Conservation (phyloP, 2,113 vertebrate genomes). For the Phrynosoma platyrhinos region DNA sequence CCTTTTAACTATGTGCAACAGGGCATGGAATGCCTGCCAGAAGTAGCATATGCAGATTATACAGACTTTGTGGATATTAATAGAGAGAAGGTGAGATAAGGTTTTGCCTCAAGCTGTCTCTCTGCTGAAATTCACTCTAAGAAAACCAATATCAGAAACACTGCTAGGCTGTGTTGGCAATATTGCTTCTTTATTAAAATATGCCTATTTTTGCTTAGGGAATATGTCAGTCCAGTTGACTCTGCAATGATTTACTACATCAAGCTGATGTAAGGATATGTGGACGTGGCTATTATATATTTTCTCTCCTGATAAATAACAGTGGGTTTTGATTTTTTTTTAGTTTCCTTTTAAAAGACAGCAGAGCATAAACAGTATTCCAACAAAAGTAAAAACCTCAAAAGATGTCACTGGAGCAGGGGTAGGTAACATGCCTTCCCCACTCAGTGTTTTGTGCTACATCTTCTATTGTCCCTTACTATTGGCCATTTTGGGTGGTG, state of each 20-base stretch:
- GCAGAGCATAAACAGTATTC: background rate
- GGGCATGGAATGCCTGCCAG: constrained; percentile 12
- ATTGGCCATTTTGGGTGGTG: background rate
- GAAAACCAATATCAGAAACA: background rate
- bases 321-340: background rate
- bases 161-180: background rate
- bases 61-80: constrained; percentile 17
- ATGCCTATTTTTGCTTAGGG: background rate
- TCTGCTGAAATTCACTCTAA: constrained; percentile 1
- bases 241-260: background rate
- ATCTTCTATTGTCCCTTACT: background rate
- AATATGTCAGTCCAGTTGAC: background rate
- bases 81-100: background rate
- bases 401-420: background rate
- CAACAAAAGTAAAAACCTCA: background rate
- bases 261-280: background rate
- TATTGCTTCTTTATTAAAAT: background rate
- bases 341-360: background rate
- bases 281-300: background rate
- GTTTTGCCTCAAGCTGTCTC: background rate
- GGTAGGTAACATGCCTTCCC: background rate
- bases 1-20: background rate
- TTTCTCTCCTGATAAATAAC: background rate
- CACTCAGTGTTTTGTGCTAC: background rate
- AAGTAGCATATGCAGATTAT: constrained; percentile 4